Conservation (phyloP, 2,113 vertebrate genomes). For the Cinclus mexicanus region DNA sequence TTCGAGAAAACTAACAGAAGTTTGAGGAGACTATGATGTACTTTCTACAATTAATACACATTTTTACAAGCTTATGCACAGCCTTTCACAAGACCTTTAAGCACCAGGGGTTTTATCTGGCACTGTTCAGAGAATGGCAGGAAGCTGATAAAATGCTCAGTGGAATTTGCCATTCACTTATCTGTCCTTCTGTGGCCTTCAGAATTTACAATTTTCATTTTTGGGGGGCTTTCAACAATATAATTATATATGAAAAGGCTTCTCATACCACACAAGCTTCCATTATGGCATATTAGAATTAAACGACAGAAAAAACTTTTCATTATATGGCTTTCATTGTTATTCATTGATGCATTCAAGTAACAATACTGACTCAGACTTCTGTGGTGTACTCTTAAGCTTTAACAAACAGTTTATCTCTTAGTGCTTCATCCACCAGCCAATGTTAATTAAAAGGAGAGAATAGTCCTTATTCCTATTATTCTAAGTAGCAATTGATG, state of each 20-base stretch:
- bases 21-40: conserved; percentile 4
- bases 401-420: conserved; percentile 69
- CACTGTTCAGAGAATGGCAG: conserved; percentile 50
- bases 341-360: conserved; percentile 71
- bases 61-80: conserved; percentile 58
- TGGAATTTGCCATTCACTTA: conserved; percentile 73
- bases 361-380: conserved; percentile 64
- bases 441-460: conserved; percentile 67
- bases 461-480: conserved; percentile 55
- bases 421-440: conserved; percentile 32
- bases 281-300: conserved; percentile 72
- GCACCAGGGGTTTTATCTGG: conserved; percentile 57
- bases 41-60: conserved; percentile 66
- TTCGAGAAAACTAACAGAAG: conserved; percentile 13
- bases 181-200: conserved; percentile 76
- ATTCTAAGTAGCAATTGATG: conserved; percentile 38
- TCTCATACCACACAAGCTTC: conserved; percentile 63
- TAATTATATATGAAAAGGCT: conserved; percentile 74
- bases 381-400: conserved; percentile 55
- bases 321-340: conserved; percentile 70
- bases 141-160: conserved; percentile 75
- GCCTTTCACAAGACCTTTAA: conserved; percentile 68
- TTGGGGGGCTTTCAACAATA: conserved; percentile 58
- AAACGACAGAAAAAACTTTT: conserved; percentile 69
- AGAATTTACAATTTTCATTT: conserved; percentile 63